Evolutionary conservation across 2,888 invertebrate species (phyloP), one percentile per base, ranked within the genome.

Genomic region (Lasioglossum vierecki): DNA sequence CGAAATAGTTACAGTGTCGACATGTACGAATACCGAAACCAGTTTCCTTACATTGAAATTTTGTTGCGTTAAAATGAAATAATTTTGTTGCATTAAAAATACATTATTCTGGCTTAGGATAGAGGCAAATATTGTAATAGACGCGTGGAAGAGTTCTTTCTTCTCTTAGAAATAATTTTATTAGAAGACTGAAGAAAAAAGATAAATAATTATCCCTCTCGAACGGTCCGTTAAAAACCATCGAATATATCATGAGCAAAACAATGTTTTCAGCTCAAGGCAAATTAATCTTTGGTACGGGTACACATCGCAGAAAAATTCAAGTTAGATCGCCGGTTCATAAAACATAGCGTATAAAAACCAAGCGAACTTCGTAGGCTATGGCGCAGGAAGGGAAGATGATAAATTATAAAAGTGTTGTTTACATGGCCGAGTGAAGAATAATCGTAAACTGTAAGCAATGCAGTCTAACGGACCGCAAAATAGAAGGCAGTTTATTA

Each of bases 391-490:
- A 57, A 79, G 79, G 84, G 76, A 63, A 44, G 79, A 70, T 79
- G 79, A 77, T 85, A 85, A 86, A 85, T 85, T 75, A 80, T 72
- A 80, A 82, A 80, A 80, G 76, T 76, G 57, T 80, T 85, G 80
- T 82, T 85, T 76, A 76, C 82, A 78, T 80, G 86, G 73, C 44
- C 60, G 66, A 76, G 72, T 71, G 80, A 77, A 80, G 77, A 85
- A 82, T 87, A 83, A 82, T 85, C 80, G 82, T 63, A 30, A 46
- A 35, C 72, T 70, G 77, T 63, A 66, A 73, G 78, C 85, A 70
- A 63, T 72, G 80, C 78, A 60, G 60, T 41, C 75, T 79, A 87
- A 80, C 80, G 71, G 82, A n/a, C 82, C 76, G 86, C 82, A 83
- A 87, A 87, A 87, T 87, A 60, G 80, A 82, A 80, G 79, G 71